These are phyloP conservation scores for Lepidocyrtoides sp. DNA, from an alignment of 2,888 invertebrate genomes.

Conservation along the genomic window DNA sequence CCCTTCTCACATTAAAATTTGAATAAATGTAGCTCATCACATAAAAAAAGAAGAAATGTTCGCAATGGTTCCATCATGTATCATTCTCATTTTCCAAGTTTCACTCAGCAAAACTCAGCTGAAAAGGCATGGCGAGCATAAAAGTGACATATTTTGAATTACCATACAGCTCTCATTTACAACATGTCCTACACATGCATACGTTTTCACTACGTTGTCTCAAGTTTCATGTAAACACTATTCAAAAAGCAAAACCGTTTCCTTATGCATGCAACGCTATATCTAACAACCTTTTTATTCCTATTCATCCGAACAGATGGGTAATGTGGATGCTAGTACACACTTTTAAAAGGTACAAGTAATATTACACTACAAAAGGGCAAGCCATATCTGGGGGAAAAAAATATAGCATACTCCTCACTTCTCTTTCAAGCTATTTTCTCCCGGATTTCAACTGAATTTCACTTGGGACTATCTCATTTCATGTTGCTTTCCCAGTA, in stretches of 20 bases:
- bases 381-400: neutral
- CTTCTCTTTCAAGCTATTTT: constrained; percentile 52
- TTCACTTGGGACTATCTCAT: constrained; percentile 71
- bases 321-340: neutral
- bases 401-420: neutral
- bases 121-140: neutral
- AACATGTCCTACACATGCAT: neutral
- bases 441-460: constrained; percentile 73
- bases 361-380: neutral
- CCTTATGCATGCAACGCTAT: neutral
- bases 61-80: constrained; percentile 48
- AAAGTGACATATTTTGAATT: constrained; percentile 33
- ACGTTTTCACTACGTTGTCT: neutral
- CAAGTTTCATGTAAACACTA: constrained; percentile 23
- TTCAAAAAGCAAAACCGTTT: neutral
- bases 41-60: constrained; percentile 36
- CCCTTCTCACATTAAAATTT: constrained; percentile 50
- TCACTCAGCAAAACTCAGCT: neutral
- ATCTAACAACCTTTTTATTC: neutral
- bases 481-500: constrained; percentile 37
- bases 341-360: neutral
- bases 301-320: neutral
- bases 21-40: constrained; percentile 60
- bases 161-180: constrained; percentile 21
- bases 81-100: constrained; percentile 38